Base-by-base conservation (phyloP, 2,113 vertebrate species). In the Turdus rufiventris region DNA sequence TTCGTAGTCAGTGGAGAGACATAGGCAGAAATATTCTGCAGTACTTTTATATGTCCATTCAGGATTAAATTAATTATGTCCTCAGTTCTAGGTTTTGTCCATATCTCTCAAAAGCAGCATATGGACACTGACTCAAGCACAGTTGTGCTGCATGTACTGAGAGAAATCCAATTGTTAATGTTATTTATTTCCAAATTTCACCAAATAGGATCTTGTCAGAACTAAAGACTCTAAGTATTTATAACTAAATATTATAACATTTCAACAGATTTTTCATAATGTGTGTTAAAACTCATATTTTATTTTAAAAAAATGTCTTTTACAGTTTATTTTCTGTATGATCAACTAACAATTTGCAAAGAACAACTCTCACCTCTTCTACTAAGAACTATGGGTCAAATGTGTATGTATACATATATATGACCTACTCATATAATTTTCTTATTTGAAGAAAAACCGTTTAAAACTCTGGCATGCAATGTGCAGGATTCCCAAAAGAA, bases 381-480 rank as follows among this genome's bases (percentile, higher is more conserved):
- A 19, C 29, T 34, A 51, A 54, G 9, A 65, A 7, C 13, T 60
- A 19, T n/a, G 12, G 11, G 45, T 84, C 33, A 84, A 67, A 81
- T 60, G 6, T 1, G 0, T 17, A 43, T 26, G 8, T 8, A 8
- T 15, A 38, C 23, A 43, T 6, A 12, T 6, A 31, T 36, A n/a
- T 5, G 4, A 57, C 14, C 6, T 33, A 62, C 7, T 38, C 5
- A 19, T 2, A 54, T 19, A 1, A 42, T 34, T 71, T 89, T 58
- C 20, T 47, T 19, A 13, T 60, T 56, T 70, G 13, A 90, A 68
- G 13, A 79, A 78, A 85, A 3, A 9, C n/a, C 1, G 33, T n/a
- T 90, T 48, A 61, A 76, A 82, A 76, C 11, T 65, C 31, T 72
- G 8, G 2, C 5, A 29, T 26, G 14, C 9, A 70, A 24, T 6